Percentiles rank a stretch among this genome's conserved stretches.
Evolutionary conservation across 2,888 invertebrate genomes (phyloP).

Genomic region (Autographa pulchrina): DNA sequence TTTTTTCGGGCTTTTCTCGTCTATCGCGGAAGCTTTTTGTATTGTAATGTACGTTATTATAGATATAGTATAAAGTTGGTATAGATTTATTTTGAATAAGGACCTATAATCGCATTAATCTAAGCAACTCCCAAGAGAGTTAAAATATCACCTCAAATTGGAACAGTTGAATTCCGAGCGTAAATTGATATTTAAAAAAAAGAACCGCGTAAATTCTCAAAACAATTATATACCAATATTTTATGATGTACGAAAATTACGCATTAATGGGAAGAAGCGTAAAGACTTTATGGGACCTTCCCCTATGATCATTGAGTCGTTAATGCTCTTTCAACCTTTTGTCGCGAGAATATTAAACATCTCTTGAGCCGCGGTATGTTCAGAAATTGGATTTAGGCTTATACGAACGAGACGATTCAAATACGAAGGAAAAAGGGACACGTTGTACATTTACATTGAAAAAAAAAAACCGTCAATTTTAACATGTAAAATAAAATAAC

Average conservation of each 20-base stretch:
- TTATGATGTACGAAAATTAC: neutral
- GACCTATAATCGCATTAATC: no score
- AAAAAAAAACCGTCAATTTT: no score
- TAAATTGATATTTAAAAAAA: no score
- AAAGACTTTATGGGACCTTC: neutral
- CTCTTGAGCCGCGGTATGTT: neutral
- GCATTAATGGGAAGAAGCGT: neutral
- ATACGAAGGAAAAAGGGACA: neutral
- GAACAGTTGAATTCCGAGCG: no score
- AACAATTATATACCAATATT: neutral
- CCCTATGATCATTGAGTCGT: constrained; percentile 2
- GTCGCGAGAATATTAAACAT: constrained; percentile 1
- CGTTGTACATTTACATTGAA: no score
- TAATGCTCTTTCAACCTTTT: constrained; percentile 1
- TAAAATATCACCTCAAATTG: no score
- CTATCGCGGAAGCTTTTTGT: no score
- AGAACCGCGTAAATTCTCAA: neutral
- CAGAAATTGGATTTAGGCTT: neutral
- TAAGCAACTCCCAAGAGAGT: no score
- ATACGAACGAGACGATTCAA: neutral
- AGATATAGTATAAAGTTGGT: no score
- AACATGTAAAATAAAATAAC: no score
- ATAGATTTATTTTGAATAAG: no score
- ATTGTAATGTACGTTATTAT: no score
- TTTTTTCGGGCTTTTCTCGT: neutral